phyloP scores from a whole-genome alignment of 30 jellyfish, hydroid and myxozoan species.

The Aurelia coerulea region DNA sequence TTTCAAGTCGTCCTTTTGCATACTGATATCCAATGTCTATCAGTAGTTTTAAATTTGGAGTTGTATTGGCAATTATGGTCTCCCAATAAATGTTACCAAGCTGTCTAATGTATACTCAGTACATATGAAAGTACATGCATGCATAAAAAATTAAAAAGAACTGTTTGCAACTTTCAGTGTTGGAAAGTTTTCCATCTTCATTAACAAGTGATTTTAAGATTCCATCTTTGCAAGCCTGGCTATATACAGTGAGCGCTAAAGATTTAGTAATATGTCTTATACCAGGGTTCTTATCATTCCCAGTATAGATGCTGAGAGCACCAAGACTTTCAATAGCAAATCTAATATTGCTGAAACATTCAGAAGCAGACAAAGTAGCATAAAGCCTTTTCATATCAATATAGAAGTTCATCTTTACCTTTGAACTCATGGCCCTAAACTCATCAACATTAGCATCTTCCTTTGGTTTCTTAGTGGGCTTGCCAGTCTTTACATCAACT shows the following conservation, averaged over 20 bases:
- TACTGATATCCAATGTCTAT: constrained; percentile 34
- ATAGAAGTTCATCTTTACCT: constrained; percentile 49
- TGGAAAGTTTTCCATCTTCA: background rate
- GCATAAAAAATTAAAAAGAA: constrained; percentile 17
- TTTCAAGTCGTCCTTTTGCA: no score
- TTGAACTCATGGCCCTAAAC: constrained; percentile 8
- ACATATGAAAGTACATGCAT: constrained; percentile 38
- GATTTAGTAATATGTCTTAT: constrained; percentile 17
- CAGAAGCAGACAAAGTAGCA: background rate
- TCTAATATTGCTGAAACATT: background rate
- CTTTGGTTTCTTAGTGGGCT: constrained; percentile 17
- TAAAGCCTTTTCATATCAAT: constrained; percentile 26
- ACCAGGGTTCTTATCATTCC: constrained; percentile 33
- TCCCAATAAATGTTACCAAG: constrained; percentile 33
- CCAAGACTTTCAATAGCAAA: constrained; percentile 27
- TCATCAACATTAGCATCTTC: constrained; percentile 36
- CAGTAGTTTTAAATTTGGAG: constrained; percentile 33
- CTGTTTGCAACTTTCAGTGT: constrained; percentile 3
- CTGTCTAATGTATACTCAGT: constrained; percentile 24
- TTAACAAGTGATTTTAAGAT: constrained; percentile 15
- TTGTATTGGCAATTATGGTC: background rate
- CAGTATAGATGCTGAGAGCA: constrained; percentile 13
- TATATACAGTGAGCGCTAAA: constrained; percentile 22
- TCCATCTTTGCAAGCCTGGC: constrained; percentile 26
- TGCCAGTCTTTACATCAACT: constrained; percentile 20